Conservation (phyloP, 2,797 vertebrate genomes). For the Myotis daubentonii region DNA sequence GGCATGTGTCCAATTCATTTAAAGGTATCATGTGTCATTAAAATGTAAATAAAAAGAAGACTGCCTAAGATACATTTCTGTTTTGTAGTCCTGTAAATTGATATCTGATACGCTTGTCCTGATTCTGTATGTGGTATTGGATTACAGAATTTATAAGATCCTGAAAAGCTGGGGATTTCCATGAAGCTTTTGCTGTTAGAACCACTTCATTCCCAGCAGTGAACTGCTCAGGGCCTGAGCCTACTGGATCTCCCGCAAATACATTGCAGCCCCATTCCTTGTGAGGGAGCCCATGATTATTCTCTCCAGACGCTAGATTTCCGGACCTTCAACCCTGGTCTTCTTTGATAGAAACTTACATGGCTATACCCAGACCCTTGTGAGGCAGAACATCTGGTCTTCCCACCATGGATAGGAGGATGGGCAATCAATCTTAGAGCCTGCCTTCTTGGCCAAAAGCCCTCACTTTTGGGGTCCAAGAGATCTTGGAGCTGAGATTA, state of each 20-base stretch:
- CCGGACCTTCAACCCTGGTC: not conserved
- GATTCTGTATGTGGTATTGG: not conserved
- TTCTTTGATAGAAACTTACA: not conserved
- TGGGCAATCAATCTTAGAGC: not conserved
- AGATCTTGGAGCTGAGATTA: not conserved
- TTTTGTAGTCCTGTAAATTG: conserved; percentile 30
- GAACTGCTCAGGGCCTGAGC: not conserved
- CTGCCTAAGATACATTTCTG: not conserved
- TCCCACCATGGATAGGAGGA: not conserved
- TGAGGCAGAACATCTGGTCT: not conserved
- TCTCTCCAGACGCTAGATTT: not conserved
- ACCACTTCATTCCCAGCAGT: not conserved
- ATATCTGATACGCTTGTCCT: not conserved
- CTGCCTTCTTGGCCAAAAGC: not conserved
- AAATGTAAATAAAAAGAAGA: conserved; percentile 52
- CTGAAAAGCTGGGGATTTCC: not conserved
- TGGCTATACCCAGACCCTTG: not conserved
- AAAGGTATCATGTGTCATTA: conserved; percentile 7
- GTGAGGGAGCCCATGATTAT: not conserved
- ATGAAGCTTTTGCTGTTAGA: not conserved
- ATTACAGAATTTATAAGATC: not conserved
- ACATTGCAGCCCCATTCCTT: not conserved
- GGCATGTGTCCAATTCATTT: conserved; percentile 41
- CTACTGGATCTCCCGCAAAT: not conserved
- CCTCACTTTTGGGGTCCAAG: not conserved